phyloP scores from a whole-genome alignment of 2,888 invertebrate species.

The Drosophila paracracens region DNA sequence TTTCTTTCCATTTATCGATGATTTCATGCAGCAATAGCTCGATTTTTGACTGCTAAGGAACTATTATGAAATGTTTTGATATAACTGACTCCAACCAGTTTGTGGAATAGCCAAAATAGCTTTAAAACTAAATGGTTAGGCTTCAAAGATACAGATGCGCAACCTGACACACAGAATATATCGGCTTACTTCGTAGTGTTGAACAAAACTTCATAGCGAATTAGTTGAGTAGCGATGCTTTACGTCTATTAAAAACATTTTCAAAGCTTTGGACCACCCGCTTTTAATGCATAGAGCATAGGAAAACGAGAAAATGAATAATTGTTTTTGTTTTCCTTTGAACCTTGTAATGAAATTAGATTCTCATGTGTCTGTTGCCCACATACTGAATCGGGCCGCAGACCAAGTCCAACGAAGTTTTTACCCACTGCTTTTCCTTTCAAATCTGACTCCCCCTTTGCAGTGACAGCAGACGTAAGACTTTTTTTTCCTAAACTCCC shows the following conservation, averaged over 20 bases:
- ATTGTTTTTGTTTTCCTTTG: background rate
- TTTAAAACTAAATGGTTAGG: background rate
- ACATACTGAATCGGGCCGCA: constrained; percentile 29
- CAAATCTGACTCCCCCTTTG: constrained; percentile 6
- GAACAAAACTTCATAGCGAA: background rate
- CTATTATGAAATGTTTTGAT: background rate
- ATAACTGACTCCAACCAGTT: background rate
- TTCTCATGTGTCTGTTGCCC: constrained; percentile 11
- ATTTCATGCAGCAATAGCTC: background rate
- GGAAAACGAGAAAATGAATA: background rate
- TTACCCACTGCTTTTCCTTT: constrained; percentile 48
- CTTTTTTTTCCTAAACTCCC: constrained; percentile 25
- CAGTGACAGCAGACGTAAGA: constrained; percentile 38
- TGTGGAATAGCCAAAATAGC: background rate
- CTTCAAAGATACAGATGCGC: background rate
- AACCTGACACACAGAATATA: background rate
- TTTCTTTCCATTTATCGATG: background rate
- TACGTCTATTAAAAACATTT: background rate
- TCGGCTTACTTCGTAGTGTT: background rate
- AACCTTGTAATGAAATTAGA: background rate
- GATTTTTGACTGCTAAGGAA: background rate
- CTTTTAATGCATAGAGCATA: background rate
- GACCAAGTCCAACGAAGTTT: constrained; percentile 41
- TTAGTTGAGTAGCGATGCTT: background rate
- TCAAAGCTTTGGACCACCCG: background rate